Percentiles rank a stretch among this genome's conserved stretches.
phyloP scores from a whole-genome alignment of 30 jellyfish, hydroid and myxozoan genomes.

The Pseudorhiza aurosa region DNA sequence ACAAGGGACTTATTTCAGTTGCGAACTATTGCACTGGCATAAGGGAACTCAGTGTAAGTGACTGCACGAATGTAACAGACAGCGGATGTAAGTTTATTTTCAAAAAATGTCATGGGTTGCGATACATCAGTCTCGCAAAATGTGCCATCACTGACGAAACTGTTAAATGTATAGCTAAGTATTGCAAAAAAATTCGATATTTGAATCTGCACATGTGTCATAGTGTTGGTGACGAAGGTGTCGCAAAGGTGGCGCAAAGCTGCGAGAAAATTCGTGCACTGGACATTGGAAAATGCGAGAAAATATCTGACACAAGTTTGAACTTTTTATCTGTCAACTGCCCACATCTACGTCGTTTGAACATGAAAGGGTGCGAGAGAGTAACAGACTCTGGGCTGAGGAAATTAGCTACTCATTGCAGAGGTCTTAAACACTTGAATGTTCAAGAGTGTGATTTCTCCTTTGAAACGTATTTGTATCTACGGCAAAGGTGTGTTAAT shows the following conservation, averaged over 20 bases:
- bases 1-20: conserved; percentile 65
- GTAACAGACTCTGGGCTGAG: conserved; percentile 84
- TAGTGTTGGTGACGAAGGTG: conserved; percentile 74
- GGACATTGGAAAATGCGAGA: conserved; percentile 83
- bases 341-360: conserved; percentile 77
- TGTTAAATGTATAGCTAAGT: conserved; percentile 58
- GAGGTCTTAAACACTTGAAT: conserved; percentile 58
- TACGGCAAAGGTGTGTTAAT: conserved; percentile 69
- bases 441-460: conserved; percentile 79
- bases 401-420: conserved; percentile 78
- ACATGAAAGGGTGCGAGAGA: conserved; percentile 74
- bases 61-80: conserved; percentile 68
- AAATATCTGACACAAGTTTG: conserved; percentile 68
- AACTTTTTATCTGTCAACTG: conserved; percentile 70
- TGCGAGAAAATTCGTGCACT: conserved; percentile 73
- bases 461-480: conserved; percentile 70
- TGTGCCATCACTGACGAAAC: conserved; percentile 77
- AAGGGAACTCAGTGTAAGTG: conserved; percentile 83
- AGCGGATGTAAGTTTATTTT: conserved; percentile 64
- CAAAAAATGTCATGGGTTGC: conserved; percentile 67
- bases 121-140: conserved; percentile 85
- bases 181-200: conserved; percentile 59
- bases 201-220: conserved; percentile 79
- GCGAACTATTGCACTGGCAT: conserved; percentile 74
- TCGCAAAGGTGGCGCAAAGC: conserved; percentile 61